Percentiles rank a stretch among this genome's conserved stretches.
phyloP scores from a whole-genome alignment of 1,140 invertebrate species.

The Andricus grossulariae region DNA sequence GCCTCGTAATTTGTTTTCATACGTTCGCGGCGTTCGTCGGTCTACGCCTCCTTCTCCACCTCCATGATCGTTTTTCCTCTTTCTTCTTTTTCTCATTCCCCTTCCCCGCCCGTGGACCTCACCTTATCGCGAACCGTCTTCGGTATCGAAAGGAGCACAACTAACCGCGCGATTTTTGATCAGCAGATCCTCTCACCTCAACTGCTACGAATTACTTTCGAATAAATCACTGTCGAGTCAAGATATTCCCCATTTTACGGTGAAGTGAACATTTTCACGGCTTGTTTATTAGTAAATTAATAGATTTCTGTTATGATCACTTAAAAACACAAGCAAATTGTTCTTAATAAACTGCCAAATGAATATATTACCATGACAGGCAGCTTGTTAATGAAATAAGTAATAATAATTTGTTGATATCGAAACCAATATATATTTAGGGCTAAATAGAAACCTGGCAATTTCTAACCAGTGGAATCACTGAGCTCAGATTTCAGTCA shows the following conservation, averaged over 20 bases:
- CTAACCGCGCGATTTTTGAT: conserved; percentile 19
- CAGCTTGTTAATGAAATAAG: too few relatives aligned
- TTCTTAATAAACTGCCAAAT: too few relatives aligned
- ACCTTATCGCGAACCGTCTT: not conserved
- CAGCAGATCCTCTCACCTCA: not conserved
- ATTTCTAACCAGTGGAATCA: too few relatives aligned
- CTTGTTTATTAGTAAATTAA: too few relatives aligned
- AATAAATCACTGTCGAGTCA: conserved; percentile 3
- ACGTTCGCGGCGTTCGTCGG: conserved; percentile 68
- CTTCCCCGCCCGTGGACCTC: conserved; percentile 30
- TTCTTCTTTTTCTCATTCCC: conserved; percentile 41
- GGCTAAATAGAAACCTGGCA: too few relatives aligned
- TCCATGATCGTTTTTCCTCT: conserved; percentile 38
- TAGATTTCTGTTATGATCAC: too few relatives aligned
- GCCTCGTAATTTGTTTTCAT: conserved; percentile 75
- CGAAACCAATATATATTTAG: too few relatives aligned
- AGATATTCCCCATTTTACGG: not conserved
- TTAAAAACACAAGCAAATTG: too few relatives aligned
- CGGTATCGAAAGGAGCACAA: not conserved
- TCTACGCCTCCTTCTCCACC: conserved; percentile 62
- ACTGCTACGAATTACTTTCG: conserved; percentile 6
- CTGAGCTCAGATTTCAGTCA: not conserved
- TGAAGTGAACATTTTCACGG: not conserved
- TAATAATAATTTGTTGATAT: too few relatives aligned
- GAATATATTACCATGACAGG: too few relatives aligned